Conservation (phyloP, 2,888 invertebrate species). For the Boloria selene region DNA sequence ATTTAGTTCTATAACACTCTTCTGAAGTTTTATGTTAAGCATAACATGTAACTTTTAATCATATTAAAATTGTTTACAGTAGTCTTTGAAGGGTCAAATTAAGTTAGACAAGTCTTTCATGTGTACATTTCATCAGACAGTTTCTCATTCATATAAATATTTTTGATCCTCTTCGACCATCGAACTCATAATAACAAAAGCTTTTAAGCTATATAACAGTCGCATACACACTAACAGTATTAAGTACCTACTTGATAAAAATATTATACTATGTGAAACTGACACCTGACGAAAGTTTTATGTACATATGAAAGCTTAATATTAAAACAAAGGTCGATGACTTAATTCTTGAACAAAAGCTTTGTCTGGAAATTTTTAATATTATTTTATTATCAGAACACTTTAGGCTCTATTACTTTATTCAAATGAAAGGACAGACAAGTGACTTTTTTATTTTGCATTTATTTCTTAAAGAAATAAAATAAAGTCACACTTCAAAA, state of each 20-base stretch:
- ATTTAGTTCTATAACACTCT: too few species aligned
- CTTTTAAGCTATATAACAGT: slow-evolving; percentile 12
- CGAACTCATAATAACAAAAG: slow-evolving; percentile 19
- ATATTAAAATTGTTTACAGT: slow-evolving; percentile 4
- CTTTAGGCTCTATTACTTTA: too few species aligned
- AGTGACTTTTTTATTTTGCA: too few species aligned
- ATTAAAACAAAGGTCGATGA: too few species aligned
- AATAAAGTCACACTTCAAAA: too few species aligned
- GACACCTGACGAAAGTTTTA: too few species aligned
- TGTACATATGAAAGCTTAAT: too few species aligned
- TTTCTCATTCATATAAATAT: slow-evolving; percentile 2
- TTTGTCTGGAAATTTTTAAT: too few species aligned
- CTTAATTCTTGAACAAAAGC: too few species aligned
- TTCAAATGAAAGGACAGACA: too few species aligned
- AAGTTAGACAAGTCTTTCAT: slow-evolving; percentile 5
- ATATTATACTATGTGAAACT: background rate
- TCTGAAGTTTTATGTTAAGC: background rate
- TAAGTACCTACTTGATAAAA: background rate
- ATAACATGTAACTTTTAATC: background rate
- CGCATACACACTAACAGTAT: background rate
- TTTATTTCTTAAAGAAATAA: too few species aligned
- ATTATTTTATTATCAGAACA: too few species aligned
- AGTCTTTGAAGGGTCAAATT: background rate
- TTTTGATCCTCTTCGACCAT: slow-evolving; percentile 17
- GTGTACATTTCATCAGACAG: slow-evolving; percentile 11